A percentile compares a stretch with the other conserved stretches of the same genome.
Conservation (phyloP, 37 sponge, comb jelly and placozoan genomes). For the Aphrocallistes beatrix region DNA sequence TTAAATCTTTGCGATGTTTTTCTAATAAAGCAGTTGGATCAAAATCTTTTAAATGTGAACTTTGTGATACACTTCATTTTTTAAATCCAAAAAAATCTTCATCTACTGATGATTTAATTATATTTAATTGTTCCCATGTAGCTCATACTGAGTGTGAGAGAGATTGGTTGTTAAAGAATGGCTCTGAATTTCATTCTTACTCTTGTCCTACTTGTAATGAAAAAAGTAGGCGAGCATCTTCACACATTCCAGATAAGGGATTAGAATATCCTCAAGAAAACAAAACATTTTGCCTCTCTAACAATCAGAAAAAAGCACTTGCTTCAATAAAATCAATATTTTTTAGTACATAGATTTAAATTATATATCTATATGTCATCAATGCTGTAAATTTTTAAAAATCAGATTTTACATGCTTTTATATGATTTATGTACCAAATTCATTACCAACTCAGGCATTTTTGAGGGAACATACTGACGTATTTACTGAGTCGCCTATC, state of each 20-base stretch:
- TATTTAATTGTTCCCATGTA: conserved; percentile 8
- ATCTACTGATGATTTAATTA: background rate
- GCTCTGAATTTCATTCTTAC: background rate
- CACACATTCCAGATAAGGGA: background rate
- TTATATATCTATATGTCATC: too few relatives aligned
- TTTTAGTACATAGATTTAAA: too few relatives aligned
- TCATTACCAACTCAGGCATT: too few relatives aligned
- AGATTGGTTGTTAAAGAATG: background rate
- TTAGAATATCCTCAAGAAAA: background rate
- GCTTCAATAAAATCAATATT: conserved; percentile 9
- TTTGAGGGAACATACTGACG: too few relatives aligned
- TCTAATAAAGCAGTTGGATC: background rate
- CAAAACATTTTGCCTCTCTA: background rate
- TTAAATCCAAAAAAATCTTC: background rate
- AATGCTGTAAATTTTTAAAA: too few relatives aligned
- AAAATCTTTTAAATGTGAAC: background rate
- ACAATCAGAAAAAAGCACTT: background rate
- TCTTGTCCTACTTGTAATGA: background rate
- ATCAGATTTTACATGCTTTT: too few relatives aligned
- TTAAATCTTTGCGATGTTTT: background rate
- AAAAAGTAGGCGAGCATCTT: background rate
- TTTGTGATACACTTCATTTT: background rate
- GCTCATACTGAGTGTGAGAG: background rate
- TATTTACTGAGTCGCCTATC: too few relatives aligned
- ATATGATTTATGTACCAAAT: too few relatives aligned